Base-by-base conservation (phyloP, 1,140 invertebrate species). In the Drosophila prosaltans region DNA sequence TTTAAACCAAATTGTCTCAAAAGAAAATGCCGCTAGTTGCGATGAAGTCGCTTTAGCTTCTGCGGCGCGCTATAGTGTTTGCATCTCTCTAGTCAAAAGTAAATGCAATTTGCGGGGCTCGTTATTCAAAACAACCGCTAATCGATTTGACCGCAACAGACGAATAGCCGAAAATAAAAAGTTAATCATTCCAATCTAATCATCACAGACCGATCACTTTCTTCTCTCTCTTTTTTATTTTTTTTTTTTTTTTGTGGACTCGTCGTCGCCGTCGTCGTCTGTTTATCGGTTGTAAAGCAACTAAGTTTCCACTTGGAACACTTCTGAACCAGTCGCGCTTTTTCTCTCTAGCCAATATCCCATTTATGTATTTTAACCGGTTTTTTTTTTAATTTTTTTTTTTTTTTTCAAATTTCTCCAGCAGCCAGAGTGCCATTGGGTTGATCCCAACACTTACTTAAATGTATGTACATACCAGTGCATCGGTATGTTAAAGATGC, bases 221-320 rank as follows among this genome's bases (percentile, higher is more conserved):
- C 75, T 78, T 78, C 74, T 78, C 57, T 43, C n/a, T 78, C 74
- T 78, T 2, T 43, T 10, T 65, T 48, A 36, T 78, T 78, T 65
- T 48, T 41, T 78, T 78, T 36, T 75, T 65, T 58, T 41, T 78
- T 78, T 41, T 75, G 68, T 48, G 67, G 74, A 39, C 43, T 60
- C 45, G 26, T 45, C 40, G 60, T 26, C 21, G 45, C 8, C 8
- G 45, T 36, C 55, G 32, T 58, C 55, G 55, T n/a, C 55, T 24
- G 28, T 11, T 43, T 32, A 58, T 74, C 43, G 63, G 70, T 74
- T 75, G 66, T 66, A 76, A 76, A 76, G 74, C 65, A 66, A 78
- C 75, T 72, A 64, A 78, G 74, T 78, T 36, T 77, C 40, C 75
- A 78, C 70, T 66, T 78, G 75, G 75, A 78, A 78, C 75, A 65